Evolutionary conservation across 2,888 invertebrate genomes (phyloP).

Genomic region (Lycia hirtaria): DNA sequence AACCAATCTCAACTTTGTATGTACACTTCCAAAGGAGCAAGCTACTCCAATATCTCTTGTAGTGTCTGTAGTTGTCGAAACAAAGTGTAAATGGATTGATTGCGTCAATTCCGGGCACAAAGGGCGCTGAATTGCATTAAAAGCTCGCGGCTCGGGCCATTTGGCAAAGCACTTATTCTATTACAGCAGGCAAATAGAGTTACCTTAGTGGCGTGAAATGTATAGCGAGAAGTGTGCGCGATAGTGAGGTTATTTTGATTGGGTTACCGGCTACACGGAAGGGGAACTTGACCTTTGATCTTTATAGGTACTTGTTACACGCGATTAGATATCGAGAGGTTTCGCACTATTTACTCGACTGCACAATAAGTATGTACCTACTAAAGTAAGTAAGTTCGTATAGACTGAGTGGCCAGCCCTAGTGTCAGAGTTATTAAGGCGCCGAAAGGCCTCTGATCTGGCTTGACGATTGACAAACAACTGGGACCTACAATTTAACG

Average conservation of each 20-base stretch:
- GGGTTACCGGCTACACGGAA: conserved; percentile 15
- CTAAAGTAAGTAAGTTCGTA: too few species aligned
- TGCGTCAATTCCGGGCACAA: conserved; percentile 84
- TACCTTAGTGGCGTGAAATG: conserved; percentile 71
- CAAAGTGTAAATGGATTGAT: conserved; percentile 86
- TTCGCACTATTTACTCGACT: too few species aligned
- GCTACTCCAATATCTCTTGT: conserved; percentile 39
- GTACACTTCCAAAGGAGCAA: conserved; percentile 30
- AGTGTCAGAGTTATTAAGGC: too few species aligned
- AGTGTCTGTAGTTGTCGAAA: conserved; percentile 77
- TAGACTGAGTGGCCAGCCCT: too few species aligned
- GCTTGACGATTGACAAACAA: too few species aligned
- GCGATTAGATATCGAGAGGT: too few species aligned
- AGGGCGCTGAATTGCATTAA: conserved; percentile 84
- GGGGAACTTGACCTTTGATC: conserved; percentile 14
- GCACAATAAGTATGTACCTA: too few species aligned
- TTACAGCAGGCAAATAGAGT: conserved; percentile 82
- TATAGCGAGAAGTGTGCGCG: conserved; percentile 43
- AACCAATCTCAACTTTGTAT: conserved; percentile 60
- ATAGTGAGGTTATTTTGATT: conserved; percentile 42
- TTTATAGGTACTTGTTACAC: not conserved
- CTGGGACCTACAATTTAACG: too few species aligned
- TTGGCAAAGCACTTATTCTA: conserved; percentile 83
- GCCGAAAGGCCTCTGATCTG: too few species aligned
- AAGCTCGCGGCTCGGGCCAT: conserved; percentile 82